Evolutionary conservation across 2,888 invertebrate species (phyloP), one percentile per base, ranked within the genome.

Genomic region (Acanthosepion esculentum): DNA sequence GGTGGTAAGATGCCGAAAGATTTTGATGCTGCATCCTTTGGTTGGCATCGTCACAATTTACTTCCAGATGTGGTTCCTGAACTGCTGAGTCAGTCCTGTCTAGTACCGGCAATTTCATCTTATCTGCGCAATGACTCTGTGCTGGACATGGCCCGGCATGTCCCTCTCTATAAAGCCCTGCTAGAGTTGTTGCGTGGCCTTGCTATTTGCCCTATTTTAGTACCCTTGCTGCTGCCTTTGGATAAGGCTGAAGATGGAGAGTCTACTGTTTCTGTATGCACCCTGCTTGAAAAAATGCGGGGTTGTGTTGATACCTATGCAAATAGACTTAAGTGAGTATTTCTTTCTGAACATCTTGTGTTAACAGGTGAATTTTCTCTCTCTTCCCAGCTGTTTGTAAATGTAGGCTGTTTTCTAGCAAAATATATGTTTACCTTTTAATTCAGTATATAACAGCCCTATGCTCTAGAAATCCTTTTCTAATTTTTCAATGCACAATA

Each of bases 91-190:
- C 98, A 98, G 97, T 99, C 99, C 95, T 98, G 99, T 96, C 98
- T 99, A 48, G 98, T 99, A 95, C 98, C 99, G 48, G 99, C 99
- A 48, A 98, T 99, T 53, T 98, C 99, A 96, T 99, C 99, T 0
- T 99, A 99, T 97, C 98, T 99, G 94, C 98, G 99, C 96, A 99
- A 99, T 97, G 99, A 99, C 97, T 99, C 99, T 98, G 99, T 99
- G 96, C 98, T 99, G 97, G 99, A 99, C 98, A 99, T 99, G 98
- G 99, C 99, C n/a, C 98, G 99, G 41, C 99, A 99, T 98, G 99
- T 99, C 97, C 99, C 99, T 53, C 98, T 99, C 96, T 99, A 99
- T 98, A 98, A 98, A 96, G 98, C 99, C 10, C 96, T 99, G 96
- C 98, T 99, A 96, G 98, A 98, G 96, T 98, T 99, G 95, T 98